Percentiles rank a stretch among this genome's conserved stretches.
phyloP scores from a whole-genome alignment of 2,797 vertebrate species.

The Micrastur ruficollis region DNA sequence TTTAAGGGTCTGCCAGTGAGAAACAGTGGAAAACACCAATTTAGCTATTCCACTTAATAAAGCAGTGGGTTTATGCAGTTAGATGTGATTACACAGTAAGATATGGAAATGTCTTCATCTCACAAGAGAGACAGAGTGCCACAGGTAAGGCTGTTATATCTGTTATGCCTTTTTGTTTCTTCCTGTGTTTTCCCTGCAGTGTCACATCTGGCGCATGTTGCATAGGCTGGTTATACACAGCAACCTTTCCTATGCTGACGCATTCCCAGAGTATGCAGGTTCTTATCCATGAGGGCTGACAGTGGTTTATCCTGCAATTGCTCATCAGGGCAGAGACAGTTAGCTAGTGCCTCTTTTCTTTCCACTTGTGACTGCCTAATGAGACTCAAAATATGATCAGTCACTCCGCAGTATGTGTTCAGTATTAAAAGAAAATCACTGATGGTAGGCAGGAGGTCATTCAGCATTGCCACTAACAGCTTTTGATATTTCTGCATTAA shows the following conservation, averaged over 20 bases:
- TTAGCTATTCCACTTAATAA: background rate
- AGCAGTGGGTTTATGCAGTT: background rate
- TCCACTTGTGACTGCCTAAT: constrained; percentile 17
- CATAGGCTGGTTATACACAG: background rate
- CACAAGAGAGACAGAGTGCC: background rate
- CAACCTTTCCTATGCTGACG: background rate
- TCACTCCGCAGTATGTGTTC: background rate
- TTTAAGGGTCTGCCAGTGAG: background rate
- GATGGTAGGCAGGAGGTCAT: constrained; percentile 37
- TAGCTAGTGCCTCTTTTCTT: background rate
- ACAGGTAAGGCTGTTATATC: background rate
- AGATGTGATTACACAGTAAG: background rate
- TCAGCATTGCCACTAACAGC: background rate
- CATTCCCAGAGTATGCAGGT: background rate
- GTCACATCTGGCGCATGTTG: background rate
- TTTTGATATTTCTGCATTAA: constrained; percentile 37
- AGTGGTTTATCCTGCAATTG: background rate
- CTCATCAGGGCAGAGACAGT: background rate
- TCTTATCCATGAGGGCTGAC: background rate
- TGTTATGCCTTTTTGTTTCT: background rate
- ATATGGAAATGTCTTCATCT: background rate
- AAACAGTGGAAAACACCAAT: background rate
- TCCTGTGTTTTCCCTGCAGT: background rate
- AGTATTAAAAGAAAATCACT: constrained; percentile 25
- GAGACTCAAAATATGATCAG: constrained; percentile 31